Evolutionary conservation across 2,888 invertebrate species (phyloP).

Genomic region (Spilarctia lutea): DNA sequence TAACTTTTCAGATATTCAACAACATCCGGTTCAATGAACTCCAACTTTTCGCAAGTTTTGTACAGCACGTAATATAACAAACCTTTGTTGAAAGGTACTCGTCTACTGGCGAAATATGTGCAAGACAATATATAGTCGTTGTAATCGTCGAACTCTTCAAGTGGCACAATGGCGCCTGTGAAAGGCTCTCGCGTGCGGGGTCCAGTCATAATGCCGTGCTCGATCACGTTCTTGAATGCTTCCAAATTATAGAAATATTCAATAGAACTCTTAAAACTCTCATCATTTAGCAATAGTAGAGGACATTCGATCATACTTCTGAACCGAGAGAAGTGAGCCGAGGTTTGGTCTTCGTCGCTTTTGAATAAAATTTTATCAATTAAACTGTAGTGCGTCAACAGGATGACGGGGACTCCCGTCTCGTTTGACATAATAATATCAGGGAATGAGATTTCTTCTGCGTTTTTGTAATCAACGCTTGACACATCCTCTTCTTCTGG

Average conservation of each 20-base stretch:
- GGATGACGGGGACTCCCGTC: constrained; percentile 63
- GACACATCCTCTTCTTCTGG: constrained; percentile 52
- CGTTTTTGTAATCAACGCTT: constrained; percentile 53
- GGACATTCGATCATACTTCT: constrained; percentile 10
- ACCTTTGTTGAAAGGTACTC: constrained; percentile 14
- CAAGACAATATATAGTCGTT: constrained; percentile 15
- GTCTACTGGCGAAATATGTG: constrained; percentile 11
- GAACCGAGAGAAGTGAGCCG: constrained; percentile 8
- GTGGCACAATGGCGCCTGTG: constrained; percentile 13
- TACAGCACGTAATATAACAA: constrained; percentile 14
- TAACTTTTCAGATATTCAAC: constrained; percentile 14
- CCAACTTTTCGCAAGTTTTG: constrained; percentile 17
- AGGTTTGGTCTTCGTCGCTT: not conserved
- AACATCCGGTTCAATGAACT: constrained; percentile 12
- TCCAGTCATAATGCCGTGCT: constrained; percentile 6
- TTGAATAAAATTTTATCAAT: constrained; percentile 58
- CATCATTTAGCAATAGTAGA: constrained; percentile 4
- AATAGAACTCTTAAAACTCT: constrained; percentile 2
- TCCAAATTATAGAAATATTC: constrained; percentile 17
- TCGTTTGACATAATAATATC: constrained; percentile 63
- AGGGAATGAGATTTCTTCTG: constrained; percentile 63
- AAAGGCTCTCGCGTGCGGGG: constrained; percentile 16
- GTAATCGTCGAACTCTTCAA: constrained; percentile 16
- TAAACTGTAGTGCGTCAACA: constrained; percentile 54
- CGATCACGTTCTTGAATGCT: constrained; percentile 11